Percentiles rank a stretch among this genome's conserved stretches.
phyloP scores from a whole-genome alignment of 1,140 invertebrate species.

The Venturia canescens region DNA sequence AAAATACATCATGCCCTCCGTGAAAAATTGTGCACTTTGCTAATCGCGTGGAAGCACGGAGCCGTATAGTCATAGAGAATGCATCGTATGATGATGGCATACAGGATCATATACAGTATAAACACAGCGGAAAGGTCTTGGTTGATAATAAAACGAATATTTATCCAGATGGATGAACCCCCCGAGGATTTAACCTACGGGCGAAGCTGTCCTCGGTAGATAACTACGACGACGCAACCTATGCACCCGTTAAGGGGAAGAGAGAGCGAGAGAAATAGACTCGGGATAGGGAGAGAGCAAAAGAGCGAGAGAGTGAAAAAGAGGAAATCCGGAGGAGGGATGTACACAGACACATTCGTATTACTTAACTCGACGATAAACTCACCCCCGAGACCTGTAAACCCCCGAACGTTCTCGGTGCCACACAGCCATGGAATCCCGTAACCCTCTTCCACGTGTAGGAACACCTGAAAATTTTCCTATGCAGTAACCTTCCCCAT shows the following conservation, averaged over 20 bases:
- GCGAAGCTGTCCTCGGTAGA: constrained; percentile 66
- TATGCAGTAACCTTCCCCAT: background rate
- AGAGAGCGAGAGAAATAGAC: background rate
- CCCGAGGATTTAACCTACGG: constrained; percentile 57
- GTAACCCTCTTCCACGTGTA: constrained; percentile 58
- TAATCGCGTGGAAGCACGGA: background rate
- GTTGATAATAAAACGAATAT: constrained; percentile 62
- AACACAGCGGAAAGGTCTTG: constrained; percentile 21
- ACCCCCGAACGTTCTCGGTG: constrained; percentile 53
- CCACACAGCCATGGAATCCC: constrained; percentile 7
- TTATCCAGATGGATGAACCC: constrained; percentile 64
- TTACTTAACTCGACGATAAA: constrained; percentile 72
- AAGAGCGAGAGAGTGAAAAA: constrained; percentile 12
- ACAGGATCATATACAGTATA: background rate
- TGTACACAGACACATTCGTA: constrained; percentile 69
- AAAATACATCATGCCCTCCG: background rate
- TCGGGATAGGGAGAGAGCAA: too few relatives aligned
- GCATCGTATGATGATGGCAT: background rate
- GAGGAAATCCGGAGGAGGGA: background rate
- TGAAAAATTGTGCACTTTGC: background rate
- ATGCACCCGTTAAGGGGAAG: constrained; percentile 54
- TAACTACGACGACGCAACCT: constrained; percentile 64
- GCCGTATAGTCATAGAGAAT: background rate
- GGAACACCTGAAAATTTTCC: constrained; percentile 29
- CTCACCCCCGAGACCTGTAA: constrained; percentile 68